Base-by-base conservation (phyloP, 2,888 invertebrate genomes). In the Lutraria lutraria region DNA sequence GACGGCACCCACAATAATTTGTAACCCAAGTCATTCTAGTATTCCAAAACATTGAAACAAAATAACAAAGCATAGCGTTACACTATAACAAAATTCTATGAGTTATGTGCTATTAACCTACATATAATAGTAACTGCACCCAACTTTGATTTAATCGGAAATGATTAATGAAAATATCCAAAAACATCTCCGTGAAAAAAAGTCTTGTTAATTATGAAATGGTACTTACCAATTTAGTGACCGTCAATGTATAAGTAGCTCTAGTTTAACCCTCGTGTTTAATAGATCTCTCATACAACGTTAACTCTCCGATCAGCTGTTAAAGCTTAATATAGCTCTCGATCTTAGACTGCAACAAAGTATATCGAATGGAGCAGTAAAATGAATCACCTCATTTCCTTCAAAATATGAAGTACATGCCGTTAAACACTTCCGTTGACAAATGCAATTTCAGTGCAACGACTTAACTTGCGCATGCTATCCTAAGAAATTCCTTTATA, bases 261-360 rank as follows among this genome's bases (percentile, higher is more conserved):
- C 63, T 68, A 25, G 63, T 68, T n/a, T 68, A 68, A 25, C 63
- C 10, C 63, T 68, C 12, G 63, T 68, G 63, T 68, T 68, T 25
- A 25, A 68, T 68, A 68, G 63, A 68, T 68, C 34, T 10, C 76
- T 19, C 21, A 76, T 0, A 19, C 16, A 31, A 76, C 15, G 19
- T 76, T 76, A 72, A 34, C 76, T 25, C 76, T 34, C 25, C 31
- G 31, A 76, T 76, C 76, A 76, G 76, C 76, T 76, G 76, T 76
- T 76, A 31, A n/a, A 16, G 76, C 76, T 76, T 76, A 76, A 76
- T 76, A 76, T 76, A 76, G 31, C 76, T 76, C 63, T n/a, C 63
- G 76, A 19, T 8, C 0, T 76, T 13, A 34, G 10, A 19, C 76
- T 34, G 76, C 34, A 76, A 31, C 29, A 19, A 6, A 31, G 34